These are phyloP conservation scores for Colletes gigas DNA, from an alignment of 1,140 invertebrate genomes.

Conservation along the genomic window DNA sequence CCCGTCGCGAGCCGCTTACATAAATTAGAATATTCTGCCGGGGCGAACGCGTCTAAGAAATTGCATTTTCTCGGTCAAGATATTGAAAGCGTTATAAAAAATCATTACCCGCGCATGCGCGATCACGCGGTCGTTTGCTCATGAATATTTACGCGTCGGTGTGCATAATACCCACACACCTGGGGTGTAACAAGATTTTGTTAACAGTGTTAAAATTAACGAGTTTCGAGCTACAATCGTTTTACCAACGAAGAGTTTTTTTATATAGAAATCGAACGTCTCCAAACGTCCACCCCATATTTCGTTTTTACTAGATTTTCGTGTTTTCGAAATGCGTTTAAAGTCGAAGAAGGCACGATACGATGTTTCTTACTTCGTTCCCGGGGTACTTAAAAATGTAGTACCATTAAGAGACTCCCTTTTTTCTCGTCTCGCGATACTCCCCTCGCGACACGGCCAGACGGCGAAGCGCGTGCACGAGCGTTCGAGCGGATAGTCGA, in stretches of 20 bases:
- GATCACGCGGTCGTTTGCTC: neutral
- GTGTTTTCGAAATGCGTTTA: neutral
- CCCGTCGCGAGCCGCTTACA: constrained; percentile 37
- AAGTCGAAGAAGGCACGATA: constrained; percentile 1
- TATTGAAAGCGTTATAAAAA: constrained; percentile 35
- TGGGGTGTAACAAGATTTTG: neutral
- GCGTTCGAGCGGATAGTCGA: constrained; percentile 48
- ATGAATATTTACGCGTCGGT: constrained; percentile 26
- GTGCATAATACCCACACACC: neutral
- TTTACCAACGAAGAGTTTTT: too few relatives aligned
- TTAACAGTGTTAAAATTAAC: neutral
- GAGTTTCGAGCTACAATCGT: neutral
- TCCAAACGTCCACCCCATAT: too few relatives aligned
- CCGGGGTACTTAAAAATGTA: constrained; percentile 35
- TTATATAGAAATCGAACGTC: too few relatives aligned
- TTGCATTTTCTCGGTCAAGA: constrained; percentile 28
- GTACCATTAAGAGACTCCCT: constrained; percentile 24
- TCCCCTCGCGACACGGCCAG: constrained; percentile 18
- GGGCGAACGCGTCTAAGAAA: constrained; percentile 30
- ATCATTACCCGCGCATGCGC: neutral
- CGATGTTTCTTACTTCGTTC: constrained; percentile 7
- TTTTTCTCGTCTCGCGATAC: neutral
- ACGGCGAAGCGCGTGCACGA: constrained; percentile 30
- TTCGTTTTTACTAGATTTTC: too few relatives aligned
- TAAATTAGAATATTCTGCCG: constrained; percentile 43